phyloP scores from a whole-genome alignment of 2,888 invertebrate species.

The Troides oblongomaculatus region DNA sequence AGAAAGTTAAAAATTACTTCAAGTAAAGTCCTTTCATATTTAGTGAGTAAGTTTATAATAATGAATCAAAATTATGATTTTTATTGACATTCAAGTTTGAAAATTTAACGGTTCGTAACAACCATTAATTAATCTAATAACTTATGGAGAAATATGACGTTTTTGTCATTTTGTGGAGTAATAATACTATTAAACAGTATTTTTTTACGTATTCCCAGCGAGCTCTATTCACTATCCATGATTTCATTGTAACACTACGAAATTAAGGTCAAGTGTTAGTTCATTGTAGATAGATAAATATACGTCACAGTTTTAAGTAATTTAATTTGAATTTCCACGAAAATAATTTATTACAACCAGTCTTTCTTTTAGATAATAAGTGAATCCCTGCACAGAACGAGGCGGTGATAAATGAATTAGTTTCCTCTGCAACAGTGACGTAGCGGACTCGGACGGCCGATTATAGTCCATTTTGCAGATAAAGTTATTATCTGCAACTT shows the following conservation, averaged over 20 bases:
- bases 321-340: not conserved
- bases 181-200: too few species aligned
- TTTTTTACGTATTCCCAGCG: too few species aligned
- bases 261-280: too few species aligned
- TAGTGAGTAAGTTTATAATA: not conserved
- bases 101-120: not conserved
- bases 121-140: not conserved
- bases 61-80: slow-evolving; percentile 1
- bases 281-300: too few species aligned
- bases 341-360: slow-evolving; percentile 13
- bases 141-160: not conserved
- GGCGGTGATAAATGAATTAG: slow-evolving; percentile 27
- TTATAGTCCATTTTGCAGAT: slow-evolving; percentile 23
- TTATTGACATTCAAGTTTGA: not conserved
- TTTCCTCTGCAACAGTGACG: slow-evolving; percentile 18
- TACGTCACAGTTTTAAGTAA: not conserved
- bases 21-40: slow-evolving; percentile 13
- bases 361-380: slow-evolving; percentile 21
- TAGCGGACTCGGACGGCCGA: slow-evolving; percentile 15
- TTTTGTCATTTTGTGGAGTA: too few species aligned
- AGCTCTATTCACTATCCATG: too few species aligned
- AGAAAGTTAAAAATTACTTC: slow-evolving; percentile 23
- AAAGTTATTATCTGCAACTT: slow-evolving; percentile 21
- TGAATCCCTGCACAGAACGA: slow-evolving; percentile 19
- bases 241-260: too few species aligned